Percentiles rank a stretch among this genome's conserved stretches.
phyloP scores from a whole-genome alignment of 23 tunicate genomes.

The Styela clava region DNA sequence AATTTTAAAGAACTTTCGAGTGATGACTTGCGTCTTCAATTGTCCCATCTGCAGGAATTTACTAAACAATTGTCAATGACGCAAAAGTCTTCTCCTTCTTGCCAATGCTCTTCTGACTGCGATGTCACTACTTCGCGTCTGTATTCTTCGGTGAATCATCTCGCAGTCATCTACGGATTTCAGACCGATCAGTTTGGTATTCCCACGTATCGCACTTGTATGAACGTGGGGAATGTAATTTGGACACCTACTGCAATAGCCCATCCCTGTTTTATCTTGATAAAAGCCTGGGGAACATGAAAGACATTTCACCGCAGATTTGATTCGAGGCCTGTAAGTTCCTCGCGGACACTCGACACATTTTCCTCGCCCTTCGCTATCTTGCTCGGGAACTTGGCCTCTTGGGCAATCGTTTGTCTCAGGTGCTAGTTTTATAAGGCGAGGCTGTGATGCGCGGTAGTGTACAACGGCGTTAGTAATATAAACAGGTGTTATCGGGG shows the following conservation, averaged over 20 bases:
- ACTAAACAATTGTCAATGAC: too few species aligned
- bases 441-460: neutral
- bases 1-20: too few species aligned
- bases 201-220: neutral
- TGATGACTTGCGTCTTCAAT: neutral
- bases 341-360: slow-evolving; percentile 21
- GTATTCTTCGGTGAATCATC: neutral
- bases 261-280: slow-evolving; percentile 7
- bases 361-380: neutral
- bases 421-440: neutral
- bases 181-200: neutral
- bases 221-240: neutral
- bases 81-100: neutral
- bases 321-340: slow-evolving; percentile 14
- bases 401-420: slow-evolving; percentile 14
- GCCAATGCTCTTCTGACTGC: neutral
- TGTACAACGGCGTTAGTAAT: neutral
- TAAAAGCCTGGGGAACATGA: slow-evolving; percentile 31
- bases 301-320: neutral
- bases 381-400: slow-evolving; percentile 3
- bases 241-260: slow-evolving; percentile 12
- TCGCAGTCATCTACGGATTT: neutral
- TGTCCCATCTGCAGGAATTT: too few species aligned
- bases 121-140: neutral
- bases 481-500: neutral